Conservation (phyloP, 2,888 invertebrate species). For the Plutella xylostella region DNA sequence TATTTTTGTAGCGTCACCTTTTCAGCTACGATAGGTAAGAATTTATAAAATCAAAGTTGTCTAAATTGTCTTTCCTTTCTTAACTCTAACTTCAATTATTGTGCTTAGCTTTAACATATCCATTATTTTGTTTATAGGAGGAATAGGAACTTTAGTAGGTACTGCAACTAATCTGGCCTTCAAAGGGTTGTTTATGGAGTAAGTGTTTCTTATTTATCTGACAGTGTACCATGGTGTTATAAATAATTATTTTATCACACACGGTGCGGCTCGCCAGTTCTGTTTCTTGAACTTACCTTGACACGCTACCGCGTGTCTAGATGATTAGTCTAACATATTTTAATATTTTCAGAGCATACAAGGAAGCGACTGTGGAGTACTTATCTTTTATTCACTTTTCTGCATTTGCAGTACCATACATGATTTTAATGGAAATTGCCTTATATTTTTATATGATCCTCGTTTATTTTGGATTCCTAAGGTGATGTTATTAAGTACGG, state of each 20-base stretch:
- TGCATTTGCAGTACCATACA: conserved; percentile 39
- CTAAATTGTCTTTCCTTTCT: too few relatives aligned
- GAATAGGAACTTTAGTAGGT: conserved; percentile 80
- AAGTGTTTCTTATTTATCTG: conserved; percentile 7
- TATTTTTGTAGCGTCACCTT: conserved; percentile 81
- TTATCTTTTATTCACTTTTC: conserved; percentile 45
- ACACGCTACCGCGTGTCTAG: background rate
- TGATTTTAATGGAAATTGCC: conserved; percentile 32
- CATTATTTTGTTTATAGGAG: conserved; percentile 49
- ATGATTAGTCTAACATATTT: background rate
- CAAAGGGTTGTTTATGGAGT: conserved; percentile 73
- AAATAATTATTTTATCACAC: background rate
- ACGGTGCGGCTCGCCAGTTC: too few relatives aligned
- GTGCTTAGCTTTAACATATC: too few relatives aligned
- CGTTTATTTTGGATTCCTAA: conserved; percentile 38
- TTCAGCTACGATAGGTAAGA: conserved; percentile 75
- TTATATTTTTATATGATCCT: conserved; percentile 31
- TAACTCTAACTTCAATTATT: too few relatives aligned
- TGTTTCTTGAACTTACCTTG: background rate
- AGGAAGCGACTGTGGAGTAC: conserved; percentile 55
- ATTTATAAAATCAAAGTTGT: too few relatives aligned
- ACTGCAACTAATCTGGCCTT: conserved; percentile 83
- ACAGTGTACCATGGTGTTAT: background rate
- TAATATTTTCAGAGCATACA: conserved; percentile 63
- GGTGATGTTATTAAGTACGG: conserved; percentile 23